Evolutionary conservation across 2,113 vertebrate species (phyloP), one percentile per base, ranked within the genome.

Genomic region (Anas platyrhynchos): DNA sequence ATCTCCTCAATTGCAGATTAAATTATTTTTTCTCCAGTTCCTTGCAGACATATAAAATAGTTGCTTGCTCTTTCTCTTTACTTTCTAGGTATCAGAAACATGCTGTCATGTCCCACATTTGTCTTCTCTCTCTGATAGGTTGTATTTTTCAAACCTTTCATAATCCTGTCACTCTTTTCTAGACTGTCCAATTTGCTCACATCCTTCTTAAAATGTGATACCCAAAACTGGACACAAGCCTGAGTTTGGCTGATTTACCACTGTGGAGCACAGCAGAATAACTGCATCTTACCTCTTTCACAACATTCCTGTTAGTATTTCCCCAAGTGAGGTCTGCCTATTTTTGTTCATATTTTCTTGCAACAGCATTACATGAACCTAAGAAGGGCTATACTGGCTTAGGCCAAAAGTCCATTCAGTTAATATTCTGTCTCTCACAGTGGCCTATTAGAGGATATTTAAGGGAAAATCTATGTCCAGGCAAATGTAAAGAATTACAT

Each of bases 171-270:
- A 92, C 96, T 97, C 78, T 95, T 81, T 95, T 95, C 93, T 97
- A 96, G 94, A 97, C 96, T 95, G 93, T 97, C 95, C 94, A 95
- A 89, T 97, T 96, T 96, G 93, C 95, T 96, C 87, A 95, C 94
- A 94, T 96, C 94, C 94, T 97, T 95, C 92, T 97, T 97, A 95
- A 96, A 94, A 96, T 92, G 95, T 94, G 95, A 85, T 95, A 96
- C 91, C 93, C 95, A 94, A 96, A 97, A 95, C 89, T 94, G 96
- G 91, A 96, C 74, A 94, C 84, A 95, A 94, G 95, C 94, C 81
- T 96, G 83, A 96, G 71, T 87, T 94, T 97, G 96, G 91, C 93
- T 93, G 95, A 92, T 89, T 89, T 95, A 92, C 95, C 63, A 88
- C 91, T 89, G 89, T 95, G 95, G 95, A 97, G 91, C 84, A 95